Percentiles rank a stretch among this genome's conserved stretches.
These are phyloP conservation scores for Caenorhabditis virilis DNA, from an alignment of 2,888 invertebrate genomes.

Conservation along the genomic window DNA sequence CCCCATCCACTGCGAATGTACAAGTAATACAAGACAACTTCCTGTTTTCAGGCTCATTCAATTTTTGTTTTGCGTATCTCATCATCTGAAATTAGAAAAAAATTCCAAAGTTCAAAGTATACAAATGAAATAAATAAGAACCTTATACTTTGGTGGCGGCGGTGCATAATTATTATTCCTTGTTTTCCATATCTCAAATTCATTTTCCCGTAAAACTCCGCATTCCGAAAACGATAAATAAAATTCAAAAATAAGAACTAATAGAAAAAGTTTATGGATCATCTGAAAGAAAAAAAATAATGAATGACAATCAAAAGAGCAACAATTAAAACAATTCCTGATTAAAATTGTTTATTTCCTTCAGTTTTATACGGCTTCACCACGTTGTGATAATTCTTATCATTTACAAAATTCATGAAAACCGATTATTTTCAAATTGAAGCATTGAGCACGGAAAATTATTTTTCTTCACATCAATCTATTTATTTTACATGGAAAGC, in stretches of 20 bases:
- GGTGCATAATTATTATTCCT: constrained; percentile 14
- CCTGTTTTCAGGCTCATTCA: constrained; percentile 38
- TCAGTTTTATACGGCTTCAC: neutral
- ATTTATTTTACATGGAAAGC: constrained; percentile 53
- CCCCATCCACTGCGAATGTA: constrained; percentile 48
- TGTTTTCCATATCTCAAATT: constrained; percentile 24
- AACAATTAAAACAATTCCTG: no score
- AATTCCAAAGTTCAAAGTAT: no score
- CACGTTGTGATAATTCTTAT: neutral
- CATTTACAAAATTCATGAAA: neutral
- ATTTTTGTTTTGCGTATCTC: constrained; percentile 30
- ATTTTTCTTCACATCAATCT: no score
- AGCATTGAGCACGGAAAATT: no score
- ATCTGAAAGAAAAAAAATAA: no score
- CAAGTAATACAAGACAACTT: constrained; percentile 49
- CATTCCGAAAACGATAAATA: constrained; percentile 7
- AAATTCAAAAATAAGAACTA: constrained; percentile 11
- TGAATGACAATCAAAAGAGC: neutral
- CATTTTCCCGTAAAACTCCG: constrained; percentile 12
- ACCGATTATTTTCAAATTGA: neutral
- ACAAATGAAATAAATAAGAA: neutral
- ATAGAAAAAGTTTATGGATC: no score
- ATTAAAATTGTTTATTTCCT: no score
- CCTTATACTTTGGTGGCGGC: constrained; percentile 36
- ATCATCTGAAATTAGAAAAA: constrained; percentile 39